Percentiles rank a stretch among this genome's conserved stretches.
Conservation (phyloP, 2,888 invertebrate species). For the Poecilus cupreus region DNA sequence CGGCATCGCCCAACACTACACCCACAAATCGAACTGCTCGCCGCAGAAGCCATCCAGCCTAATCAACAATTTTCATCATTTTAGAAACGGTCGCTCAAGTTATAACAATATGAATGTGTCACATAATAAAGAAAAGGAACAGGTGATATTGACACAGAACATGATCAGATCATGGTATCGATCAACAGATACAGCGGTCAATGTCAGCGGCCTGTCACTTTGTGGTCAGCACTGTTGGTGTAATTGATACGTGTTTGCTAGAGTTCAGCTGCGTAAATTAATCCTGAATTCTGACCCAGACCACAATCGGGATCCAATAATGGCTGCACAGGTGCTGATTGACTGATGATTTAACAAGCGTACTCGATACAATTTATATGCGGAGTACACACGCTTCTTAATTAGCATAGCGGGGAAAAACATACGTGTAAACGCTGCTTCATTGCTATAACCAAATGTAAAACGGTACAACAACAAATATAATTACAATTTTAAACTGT, state of each 20-base stretch:
- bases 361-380: background rate
- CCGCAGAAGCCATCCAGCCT: too few species aligned
- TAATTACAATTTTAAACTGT: too few species aligned
- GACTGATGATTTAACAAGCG: constrained; percentile 48
- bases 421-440: background rate
- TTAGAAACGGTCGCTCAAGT: too few species aligned
- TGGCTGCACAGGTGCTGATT: constrained; percentile 49
- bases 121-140: too few species aligned
- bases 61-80: too few species aligned
- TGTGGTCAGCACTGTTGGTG: constrained; percentile 25
- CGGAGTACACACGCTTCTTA: constrained; percentile 1
- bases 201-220: constrained; percentile 40
- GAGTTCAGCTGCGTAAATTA: constrained; percentile 36
- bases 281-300: constrained; percentile 23
- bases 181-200: constrained; percentile 25
- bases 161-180: background rate
- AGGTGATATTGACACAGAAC: too few species aligned
- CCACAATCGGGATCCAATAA: constrained; percentile 25
- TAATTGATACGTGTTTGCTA: constrained; percentile 54
- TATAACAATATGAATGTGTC: too few species aligned
- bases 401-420: background rate
- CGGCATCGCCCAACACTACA: too few species aligned
- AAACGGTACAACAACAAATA: too few species aligned
- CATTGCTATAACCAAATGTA: too few species aligned
- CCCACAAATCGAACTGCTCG: too few species aligned